Evolutionary conservation across 2,888 invertebrate species (phyloP).

Genomic region (Amiota mariae): DNA sequence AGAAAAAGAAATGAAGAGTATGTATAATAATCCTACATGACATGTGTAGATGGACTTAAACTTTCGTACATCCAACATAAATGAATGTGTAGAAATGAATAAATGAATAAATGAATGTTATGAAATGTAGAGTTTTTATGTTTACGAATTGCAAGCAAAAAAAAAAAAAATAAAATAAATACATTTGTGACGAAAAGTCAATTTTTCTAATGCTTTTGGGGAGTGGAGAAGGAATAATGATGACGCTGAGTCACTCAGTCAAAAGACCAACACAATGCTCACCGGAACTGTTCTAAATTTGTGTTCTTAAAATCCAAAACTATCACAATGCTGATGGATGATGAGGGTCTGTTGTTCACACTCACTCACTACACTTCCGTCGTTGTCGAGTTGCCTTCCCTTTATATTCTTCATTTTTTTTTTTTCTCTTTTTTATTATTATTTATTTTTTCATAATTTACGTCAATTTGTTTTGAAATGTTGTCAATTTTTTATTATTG

Average conservation of each 20-base stretch:
- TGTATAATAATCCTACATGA: too few relatives aligned
- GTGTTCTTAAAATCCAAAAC: too few relatives aligned
- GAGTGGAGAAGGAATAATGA: neutral
- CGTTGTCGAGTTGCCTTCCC: neutral
- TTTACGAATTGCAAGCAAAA: too few relatives aligned
- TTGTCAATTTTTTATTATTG: slow-evolving; percentile 35
- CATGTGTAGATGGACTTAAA: too few relatives aligned
- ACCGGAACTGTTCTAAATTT: too few relatives aligned
- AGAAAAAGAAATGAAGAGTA: too few relatives aligned
- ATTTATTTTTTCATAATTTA: slow-evolving; percentile 45
- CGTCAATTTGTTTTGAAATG: slow-evolving; percentile 54
- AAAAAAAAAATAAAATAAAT: too few relatives aligned
- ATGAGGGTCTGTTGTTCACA: neutral
- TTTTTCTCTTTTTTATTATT: slow-evolving; percentile 12
- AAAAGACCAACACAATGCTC: neutral
- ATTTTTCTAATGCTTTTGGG: too few relatives aligned
- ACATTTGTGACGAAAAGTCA: too few relatives aligned
- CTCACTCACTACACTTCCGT: slow-evolving; percentile 13
- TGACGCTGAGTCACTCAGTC: neutral
- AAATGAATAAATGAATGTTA: neutral
- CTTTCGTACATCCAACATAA: too few relatives aligned
- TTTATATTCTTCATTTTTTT: slow-evolving; percentile 27
- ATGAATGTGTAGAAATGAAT: neutral
- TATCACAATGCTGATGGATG: too few relatives aligned
- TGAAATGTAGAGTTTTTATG: too few relatives aligned